Percentiles rank a stretch among this genome's conserved stretches.
These are phyloP conservation scores for Selenia dentaria DNA, from an alignment of 2,888 invertebrate genomes.

Conservation along the genomic window DNA sequence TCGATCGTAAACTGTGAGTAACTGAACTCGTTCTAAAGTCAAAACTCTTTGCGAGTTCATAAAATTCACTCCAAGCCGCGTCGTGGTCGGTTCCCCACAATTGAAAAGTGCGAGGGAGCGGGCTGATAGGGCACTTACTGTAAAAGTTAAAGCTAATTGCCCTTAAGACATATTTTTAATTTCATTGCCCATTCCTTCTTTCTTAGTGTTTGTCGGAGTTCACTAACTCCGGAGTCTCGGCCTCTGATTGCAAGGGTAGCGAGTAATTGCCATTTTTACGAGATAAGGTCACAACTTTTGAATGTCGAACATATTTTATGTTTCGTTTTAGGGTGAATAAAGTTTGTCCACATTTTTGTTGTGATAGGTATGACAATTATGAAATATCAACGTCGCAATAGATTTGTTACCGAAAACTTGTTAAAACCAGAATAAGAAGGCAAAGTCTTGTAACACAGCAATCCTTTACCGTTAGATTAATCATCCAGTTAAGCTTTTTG, in stretches of 20 bases:
- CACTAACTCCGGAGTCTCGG: slow-evolving; percentile 57
- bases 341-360: slow-evolving; percentile 24
- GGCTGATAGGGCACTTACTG: slow-evolving; percentile 81
- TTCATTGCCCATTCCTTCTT: slow-evolving; percentile 83
- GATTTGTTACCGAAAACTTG: too few relatives aligned
- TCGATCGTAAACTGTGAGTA: slow-evolving; percentile 41
- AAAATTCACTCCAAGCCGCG: slow-evolving; percentile 75
- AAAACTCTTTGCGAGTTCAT: slow-evolving; percentile 73
- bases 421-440: too few relatives aligned
- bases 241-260: slow-evolving; percentile 68
- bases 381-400: too few relatives aligned
- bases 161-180: slow-evolving; percentile 86
- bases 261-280: slow-evolving; percentile 80
- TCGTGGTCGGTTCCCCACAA: slow-evolving; percentile 76
- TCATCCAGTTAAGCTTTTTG: slow-evolving; percentile 21
- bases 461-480: slow-evolving; percentile 8
- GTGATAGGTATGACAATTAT: too few relatives aligned
- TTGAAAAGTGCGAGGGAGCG: slow-evolving; percentile 78
- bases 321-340: slow-evolving; percentile 45
- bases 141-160: slow-evolving; percentile 85
- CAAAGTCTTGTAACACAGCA: slow-evolving; percentile 6
- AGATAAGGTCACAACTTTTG: slow-evolving; percentile 79
- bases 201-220: slow-evolving; percentile 77
- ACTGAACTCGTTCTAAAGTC: slow-evolving; percentile 69
- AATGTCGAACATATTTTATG: slow-evolving; percentile 80